phyloP scores from a whole-genome alignment of 2,797 vertebrate species.

The Acipenser oxyrinchus region DNA sequence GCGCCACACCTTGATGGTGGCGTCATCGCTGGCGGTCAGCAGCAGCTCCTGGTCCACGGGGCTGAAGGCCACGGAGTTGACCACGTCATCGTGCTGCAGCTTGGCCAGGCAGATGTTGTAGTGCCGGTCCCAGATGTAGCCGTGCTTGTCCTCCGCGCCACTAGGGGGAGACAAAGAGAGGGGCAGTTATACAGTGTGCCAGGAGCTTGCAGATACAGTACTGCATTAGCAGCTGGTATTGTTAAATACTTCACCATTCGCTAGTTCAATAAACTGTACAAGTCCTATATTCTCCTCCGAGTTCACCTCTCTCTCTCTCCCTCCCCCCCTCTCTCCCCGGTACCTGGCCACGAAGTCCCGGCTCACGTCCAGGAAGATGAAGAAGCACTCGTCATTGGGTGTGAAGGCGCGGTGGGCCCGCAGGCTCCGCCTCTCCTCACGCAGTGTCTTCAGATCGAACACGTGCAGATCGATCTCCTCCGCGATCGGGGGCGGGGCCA shows the following conservation, averaged over 20 bases:
- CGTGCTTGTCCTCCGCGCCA: constrained; percentile 89
- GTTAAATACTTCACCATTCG: too few relatives aligned
- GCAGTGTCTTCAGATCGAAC: constrained; percentile 86
- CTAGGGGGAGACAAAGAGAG: constrained; percentile 34
- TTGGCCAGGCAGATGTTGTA: constrained; percentile 93
- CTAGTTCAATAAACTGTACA: too few relatives aligned
- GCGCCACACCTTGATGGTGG: constrained; percentile 92
- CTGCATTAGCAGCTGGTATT: too few relatives aligned
- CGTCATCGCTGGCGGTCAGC: constrained; percentile 84
- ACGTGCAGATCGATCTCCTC: constrained; percentile 94
- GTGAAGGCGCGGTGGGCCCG: constrained; percentile 89
- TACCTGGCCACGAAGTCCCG: constrained; percentile 94
- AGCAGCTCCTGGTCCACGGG: constrained; percentile 89
- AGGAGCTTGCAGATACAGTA: too few relatives aligned
- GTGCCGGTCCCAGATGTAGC: constrained; percentile 97
- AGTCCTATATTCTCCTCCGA: too few relatives aligned
- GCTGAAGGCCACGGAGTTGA: constrained; percentile 94
- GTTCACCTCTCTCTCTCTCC: too few relatives aligned
- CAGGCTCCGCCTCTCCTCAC: constrained; percentile 80
- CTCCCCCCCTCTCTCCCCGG: not conserved
- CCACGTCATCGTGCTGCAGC: constrained; percentile 84
- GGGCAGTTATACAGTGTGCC: too few relatives aligned
- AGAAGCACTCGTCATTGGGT: constrained; percentile 92
- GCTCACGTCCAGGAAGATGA: constrained; percentile 95
- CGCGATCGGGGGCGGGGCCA: constrained; percentile 88